Conservation (phyloP, 2,888 invertebrate genomes). For the Coleophora flavipennella region DNA sequence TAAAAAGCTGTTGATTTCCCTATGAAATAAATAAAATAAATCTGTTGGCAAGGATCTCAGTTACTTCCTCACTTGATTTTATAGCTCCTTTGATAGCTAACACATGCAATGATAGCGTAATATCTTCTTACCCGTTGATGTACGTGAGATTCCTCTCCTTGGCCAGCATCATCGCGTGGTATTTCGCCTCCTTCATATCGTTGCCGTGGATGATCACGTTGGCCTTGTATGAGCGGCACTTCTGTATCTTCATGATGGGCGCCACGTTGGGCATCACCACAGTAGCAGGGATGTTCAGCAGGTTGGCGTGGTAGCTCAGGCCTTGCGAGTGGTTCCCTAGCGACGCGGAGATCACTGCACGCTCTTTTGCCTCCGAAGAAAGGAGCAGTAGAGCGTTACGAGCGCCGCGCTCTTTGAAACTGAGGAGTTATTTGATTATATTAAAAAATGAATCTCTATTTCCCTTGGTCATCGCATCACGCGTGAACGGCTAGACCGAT, state of each 20-base stretch:
- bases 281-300: constrained; percentile 79
- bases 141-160: constrained; percentile 82
- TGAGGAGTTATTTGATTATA: too few relatives aligned
- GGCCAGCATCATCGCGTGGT: constrained; percentile 82
- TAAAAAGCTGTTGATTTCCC: too few relatives aligned
- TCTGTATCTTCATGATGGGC: constrained; percentile 95
- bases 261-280: constrained; percentile 97
- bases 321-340: constrained; percentile 94
- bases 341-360: constrained; percentile 93
- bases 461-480: too few relatives aligned
- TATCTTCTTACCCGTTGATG: constrained; percentile 84
- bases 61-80: too few relatives aligned
- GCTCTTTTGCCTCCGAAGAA: constrained; percentile 77
- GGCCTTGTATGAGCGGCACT: constrained; percentile 88
- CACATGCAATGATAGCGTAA: not conserved
- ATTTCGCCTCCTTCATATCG: constrained; percentile 89
- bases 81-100: too few relatives aligned
- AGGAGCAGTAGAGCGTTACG: constrained; percentile 87
- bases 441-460: too few relatives aligned
- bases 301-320: constrained; percentile 83
- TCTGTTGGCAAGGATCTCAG: too few relatives aligned
- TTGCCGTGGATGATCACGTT: constrained; percentile 86
- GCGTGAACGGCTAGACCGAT: too few relatives aligned
- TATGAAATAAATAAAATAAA: too few relatives aligned
- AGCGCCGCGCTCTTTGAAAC: constrained; percentile 96